Base-by-base conservation (phyloP, 2,797 vertebrate genomes). In the Pogonophryne albipinna region DNA sequence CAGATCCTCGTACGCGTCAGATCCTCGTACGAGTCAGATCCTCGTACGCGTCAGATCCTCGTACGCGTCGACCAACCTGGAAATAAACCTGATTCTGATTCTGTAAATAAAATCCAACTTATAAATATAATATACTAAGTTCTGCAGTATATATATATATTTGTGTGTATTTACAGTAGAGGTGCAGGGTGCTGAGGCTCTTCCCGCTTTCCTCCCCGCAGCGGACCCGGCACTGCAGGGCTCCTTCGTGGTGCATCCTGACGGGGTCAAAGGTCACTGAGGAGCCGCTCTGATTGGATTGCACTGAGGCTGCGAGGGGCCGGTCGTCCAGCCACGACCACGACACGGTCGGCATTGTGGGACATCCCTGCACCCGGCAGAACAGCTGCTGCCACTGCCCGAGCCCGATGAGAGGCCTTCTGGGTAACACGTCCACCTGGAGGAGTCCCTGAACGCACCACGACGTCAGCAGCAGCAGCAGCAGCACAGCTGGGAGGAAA, bases 121-220 rank as follows among this genome's bases (percentile, higher is more conserved):
- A 27, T 5, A 27, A 4, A 27, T 27, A 27, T 27, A 27, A 27
- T 27, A 27, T 4, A 27, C 27, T 27, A 27, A 27, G 27, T 1
- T 27, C 27, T 27, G 34, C 34, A 38, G 34, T 38, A 38, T 38
- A 38, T 4, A 34, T 34, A 34, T n/a, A n/a, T 34, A 17, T 67
- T 19, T 50, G 31, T 50, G 27, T 17, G 14, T 4, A 93, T 95
- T 94, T 72, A 96, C 95, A 83, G 84, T 93, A 95, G 2, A 95
- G 89, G 0, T 41, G 53, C 2, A 96, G 65, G 0, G 1, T 5
- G 0, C 57, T 66, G 1, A 0, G 23, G 0, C n/a, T 34, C 63
- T 88, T 81, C 51, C 10, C 77, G 2, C 0, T 4, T 0, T 65
- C 6, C 1, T 0, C 16, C 17, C 62, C 83, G 59, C 95, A 96